These are phyloP conservation scores for Serilophus lunatus DNA, from an alignment of 2,113 vertebrate species.

Conservation along the genomic window DNA sequence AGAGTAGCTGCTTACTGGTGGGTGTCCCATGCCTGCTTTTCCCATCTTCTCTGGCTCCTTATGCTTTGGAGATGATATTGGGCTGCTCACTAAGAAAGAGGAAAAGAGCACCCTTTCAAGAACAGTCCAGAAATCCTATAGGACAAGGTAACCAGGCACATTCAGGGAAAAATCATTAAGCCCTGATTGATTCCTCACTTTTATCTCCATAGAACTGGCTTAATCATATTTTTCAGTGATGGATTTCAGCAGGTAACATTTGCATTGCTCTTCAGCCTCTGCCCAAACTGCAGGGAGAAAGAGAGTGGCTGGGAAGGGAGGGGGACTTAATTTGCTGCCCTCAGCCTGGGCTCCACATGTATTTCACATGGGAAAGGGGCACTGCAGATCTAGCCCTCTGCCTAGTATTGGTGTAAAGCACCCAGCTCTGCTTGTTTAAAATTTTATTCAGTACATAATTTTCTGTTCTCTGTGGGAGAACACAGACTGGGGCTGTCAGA, in stretches of 20 bases:
- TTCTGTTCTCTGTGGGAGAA: neutral
- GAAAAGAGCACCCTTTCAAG: neutral
- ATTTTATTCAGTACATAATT: neutral
- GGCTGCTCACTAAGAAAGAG: neutral
- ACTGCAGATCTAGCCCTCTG: neutral
- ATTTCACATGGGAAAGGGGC: rapidly evolving
- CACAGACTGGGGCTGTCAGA: neutral
- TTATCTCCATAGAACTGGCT: neutral
- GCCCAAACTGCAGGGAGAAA: neutral
- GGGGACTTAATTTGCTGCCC: neutral
- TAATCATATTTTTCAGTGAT: neutral
- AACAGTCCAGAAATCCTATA: neutral
- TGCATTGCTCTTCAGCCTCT: neutral
- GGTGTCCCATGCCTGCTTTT: neutral
- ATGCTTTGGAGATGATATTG: rapidly evolving
- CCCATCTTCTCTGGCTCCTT: neutral
- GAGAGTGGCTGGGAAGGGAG: neutral
- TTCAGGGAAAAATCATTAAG: neutral
- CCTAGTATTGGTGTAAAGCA: rapidly evolving
- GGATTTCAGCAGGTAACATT: neutral
- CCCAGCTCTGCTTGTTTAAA: neutral
- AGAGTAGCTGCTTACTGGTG: neutral
- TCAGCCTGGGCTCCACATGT: neutral
- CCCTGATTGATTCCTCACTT: neutral
- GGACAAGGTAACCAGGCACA: neutral